Evolutionary conservation across 2,888 invertebrate genomes (phyloP), one percentile per base, ranked within the genome.

Genomic region (Papilio protenor): DNA sequence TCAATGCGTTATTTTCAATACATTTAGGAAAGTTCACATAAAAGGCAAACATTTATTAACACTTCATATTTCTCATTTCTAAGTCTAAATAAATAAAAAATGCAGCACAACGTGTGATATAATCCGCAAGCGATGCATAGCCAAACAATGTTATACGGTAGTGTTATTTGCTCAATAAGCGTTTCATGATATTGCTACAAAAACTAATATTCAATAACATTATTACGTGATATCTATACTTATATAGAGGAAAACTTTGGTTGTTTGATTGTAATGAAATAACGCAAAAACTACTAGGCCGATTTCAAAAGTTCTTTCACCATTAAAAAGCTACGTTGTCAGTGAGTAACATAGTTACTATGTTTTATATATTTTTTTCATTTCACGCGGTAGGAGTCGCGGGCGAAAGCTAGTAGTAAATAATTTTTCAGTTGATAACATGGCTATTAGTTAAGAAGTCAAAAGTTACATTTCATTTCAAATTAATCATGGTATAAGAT

Each of bases 91-190:
- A n/a, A n/a, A n/a, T n/a, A n/a, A n/a, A n/a, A 52, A 52, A 52
- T 1, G 10, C n/a, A 8, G 40, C 40, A 18, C 10, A n/a, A 66
- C 66, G 40, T 40, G 66, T 66, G n/a, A 40, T 66, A 40, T 64
- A 33, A 64, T 64, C 8, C 33, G 64, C 21, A 33, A 64, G 18
- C 10, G 33, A 64, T 64, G 64, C 33, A 33, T 59, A 59, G 27
- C 16, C 16, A 64, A 64, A 64, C 18, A 23, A 33, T 40, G 40
- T 40, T 33, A 40, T 66, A 66, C 66, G 66, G 40, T 66, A 64
- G 33, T 66, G 10, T 40, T 66, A 66, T 66, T 66, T 66, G n/a
- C 66, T 40, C 40, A 66, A 66, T 40, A 2, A 40, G 40, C 40
- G 33, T 64, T 66, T 66, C 23, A 40, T 33, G 2, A 18, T 40